Evolutionary conservation across 2,113 vertebrate species (phyloP).

Genomic region (Platanista minor): DNA sequence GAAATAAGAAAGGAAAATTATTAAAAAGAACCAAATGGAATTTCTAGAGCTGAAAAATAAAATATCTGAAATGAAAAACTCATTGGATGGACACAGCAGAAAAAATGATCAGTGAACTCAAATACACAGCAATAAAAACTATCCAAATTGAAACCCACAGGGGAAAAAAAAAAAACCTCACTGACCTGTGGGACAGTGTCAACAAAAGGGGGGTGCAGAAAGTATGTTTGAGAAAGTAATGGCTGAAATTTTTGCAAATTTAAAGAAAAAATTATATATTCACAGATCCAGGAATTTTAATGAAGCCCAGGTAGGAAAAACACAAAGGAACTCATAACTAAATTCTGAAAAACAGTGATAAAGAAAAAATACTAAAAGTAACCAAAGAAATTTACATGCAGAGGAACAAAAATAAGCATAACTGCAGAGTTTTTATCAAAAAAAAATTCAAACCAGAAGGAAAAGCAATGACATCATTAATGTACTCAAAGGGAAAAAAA

Average conservation of each 20-base stretch:
- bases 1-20: background rate
- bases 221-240: background rate
- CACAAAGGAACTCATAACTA: background rate
- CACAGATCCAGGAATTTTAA: background rate
- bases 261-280: background rate
- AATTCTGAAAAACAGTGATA: background rate
- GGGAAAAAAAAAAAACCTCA: background rate
- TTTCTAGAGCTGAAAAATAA: background rate
- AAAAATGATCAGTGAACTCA: background rate
- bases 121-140: background rate
- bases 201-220: background rate
- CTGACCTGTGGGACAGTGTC: too few species aligned
- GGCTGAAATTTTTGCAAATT: background rate
- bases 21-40: background rate
- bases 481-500: background rate
- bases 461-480: background rate
- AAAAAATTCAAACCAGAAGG: background rate
- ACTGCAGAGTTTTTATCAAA: background rate
- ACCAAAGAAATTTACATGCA: background rate
- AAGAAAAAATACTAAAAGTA: background rate
- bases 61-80: background rate
- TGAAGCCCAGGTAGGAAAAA: background rate
- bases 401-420: background rate
- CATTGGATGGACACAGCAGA: too few species aligned
- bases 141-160: background rate